Percentiles rank a stretch among this genome's conserved stretches.
Conservation (phyloP, 1,140 invertebrate species). For the Apis florea region DNA sequence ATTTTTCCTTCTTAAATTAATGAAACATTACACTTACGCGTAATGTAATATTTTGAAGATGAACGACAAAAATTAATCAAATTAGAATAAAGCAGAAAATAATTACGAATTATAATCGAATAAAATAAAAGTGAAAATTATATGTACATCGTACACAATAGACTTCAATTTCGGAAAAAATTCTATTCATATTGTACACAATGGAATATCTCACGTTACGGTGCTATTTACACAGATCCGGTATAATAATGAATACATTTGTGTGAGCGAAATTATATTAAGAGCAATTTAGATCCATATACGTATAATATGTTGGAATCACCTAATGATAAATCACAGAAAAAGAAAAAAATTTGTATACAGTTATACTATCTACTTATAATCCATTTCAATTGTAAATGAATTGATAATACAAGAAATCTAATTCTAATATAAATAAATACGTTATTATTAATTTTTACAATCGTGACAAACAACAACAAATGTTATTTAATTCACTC, state of each 20-base stretch:
- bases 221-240: constrained; percentile 11
- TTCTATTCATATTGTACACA: not conserved
- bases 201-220: constrained; percentile 6
- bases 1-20: no score
- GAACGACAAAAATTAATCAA: not conserved
- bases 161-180: constrained; percentile 7
- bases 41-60: no score
- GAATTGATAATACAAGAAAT: not conserved
- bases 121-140: not conserved
- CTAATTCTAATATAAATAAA: not conserved
- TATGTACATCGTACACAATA: not conserved
- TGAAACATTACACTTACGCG: no score
- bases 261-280: constrained; percentile 10
- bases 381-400: not conserved
- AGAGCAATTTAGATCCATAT: not conserved
- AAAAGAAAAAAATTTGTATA: not conserved
- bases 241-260: constrained; percentile 6
- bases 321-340: not conserved
- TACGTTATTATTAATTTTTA: not conserved
- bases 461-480: not conserved
- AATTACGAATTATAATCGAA: not conserved
- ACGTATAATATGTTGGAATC: not conserved
- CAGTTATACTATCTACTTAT: not conserved
- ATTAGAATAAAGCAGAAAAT: not conserved
- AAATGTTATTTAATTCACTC: not conserved